Percentiles rank a stretch among this genome's conserved stretches.
Evolutionary conservation across 2,888 invertebrate genomes (phyloP).

Genomic region (Neoascia interrupta): DNA sequence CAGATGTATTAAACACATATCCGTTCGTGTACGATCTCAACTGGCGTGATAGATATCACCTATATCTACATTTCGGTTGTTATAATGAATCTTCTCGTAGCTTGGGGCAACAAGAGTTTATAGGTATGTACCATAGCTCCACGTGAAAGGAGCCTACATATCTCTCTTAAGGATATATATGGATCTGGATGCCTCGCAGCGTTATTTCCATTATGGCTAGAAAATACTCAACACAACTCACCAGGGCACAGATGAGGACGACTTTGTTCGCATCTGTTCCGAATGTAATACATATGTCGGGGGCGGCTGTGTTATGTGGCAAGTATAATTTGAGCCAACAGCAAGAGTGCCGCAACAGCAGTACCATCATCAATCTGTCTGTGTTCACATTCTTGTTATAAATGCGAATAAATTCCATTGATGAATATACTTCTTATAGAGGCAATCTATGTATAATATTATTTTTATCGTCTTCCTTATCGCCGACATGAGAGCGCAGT

Average conservation of each 20-base stretch:
- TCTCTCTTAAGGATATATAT: neutral
- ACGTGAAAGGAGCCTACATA: neutral
- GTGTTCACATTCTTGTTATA: slow-evolving; percentile 32
- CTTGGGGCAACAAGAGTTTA: slow-evolving; percentile 7
- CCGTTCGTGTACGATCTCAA: neutral
- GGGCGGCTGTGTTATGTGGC: slow-evolving; percentile 36
- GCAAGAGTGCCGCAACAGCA: slow-evolving; percentile 27
- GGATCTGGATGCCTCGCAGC: slow-evolving; percentile 32
- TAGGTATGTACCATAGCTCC: neutral
- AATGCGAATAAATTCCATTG: slow-evolving; percentile 52
- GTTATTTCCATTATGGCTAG: slow-evolving; percentile 54
- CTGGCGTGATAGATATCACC: slow-evolving; percentile 34
- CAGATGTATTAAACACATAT: slow-evolving; percentile 10
- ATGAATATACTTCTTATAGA: slow-evolving; percentile 36
- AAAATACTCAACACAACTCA: slow-evolving; percentile 49
- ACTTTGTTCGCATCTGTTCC: slow-evolving; percentile 48
- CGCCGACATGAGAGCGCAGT: slow-evolving; percentile 3
- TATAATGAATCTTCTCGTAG: slow-evolving; percentile 41
- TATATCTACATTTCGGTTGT: slow-evolving; percentile 42
- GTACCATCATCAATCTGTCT: slow-evolving; percentile 48
- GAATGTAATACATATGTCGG: slow-evolving; percentile 33
- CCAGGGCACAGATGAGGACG: slow-evolving; percentile 28
- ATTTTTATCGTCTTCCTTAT: slow-evolving; percentile 12
- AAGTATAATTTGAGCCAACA: slow-evolving; percentile 36
- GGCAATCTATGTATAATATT: slow-evolving; percentile 43